Evolutionary conservation across 92 coral and sea anemone species (phyloP).

Genomic region (Muricea muricata): DNA sequence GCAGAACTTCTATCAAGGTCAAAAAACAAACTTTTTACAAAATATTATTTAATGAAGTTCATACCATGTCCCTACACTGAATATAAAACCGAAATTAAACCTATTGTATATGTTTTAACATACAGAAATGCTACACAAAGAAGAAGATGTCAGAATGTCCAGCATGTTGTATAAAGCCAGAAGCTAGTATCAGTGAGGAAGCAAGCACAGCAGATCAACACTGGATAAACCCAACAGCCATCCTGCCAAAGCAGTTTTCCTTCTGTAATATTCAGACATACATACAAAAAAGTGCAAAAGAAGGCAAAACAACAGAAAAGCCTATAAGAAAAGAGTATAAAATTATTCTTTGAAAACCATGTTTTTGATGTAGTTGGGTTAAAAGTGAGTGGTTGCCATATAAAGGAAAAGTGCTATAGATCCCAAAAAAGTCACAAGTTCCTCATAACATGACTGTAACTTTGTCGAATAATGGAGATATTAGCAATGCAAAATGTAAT

Average conservation of each 20-base stretch:
- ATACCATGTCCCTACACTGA: too few species aligned
- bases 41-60: too few species aligned
- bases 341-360: conserved; percentile 69
- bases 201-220: conserved; percentile 9
- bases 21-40: not conserved
- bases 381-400: not conserved
- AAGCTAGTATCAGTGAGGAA: not conserved
- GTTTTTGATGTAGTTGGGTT: conserved; percentile 45
- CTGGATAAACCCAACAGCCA: conserved; percentile 62
- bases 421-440: conserved; percentile 61
- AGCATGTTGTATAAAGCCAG: conserved; percentile 28
- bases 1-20: not conserved
- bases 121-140: conserved; percentile 60
- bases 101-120: not conserved
- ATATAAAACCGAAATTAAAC: too few species aligned
- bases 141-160: conserved; percentile 59
- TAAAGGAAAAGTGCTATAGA: conserved; percentile 61
- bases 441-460: conserved; percentile 46
- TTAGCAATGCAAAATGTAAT: conserved; percentile 30
- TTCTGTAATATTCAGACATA: conserved; percentile 57
- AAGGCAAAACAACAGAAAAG: conserved; percentile 61
- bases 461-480: conserved; percentile 52
- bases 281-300: conserved; percentile 52
- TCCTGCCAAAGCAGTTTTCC: conserved; percentile 68
- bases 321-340: conserved; percentile 71